phyloP scores from a whole-genome alignment of 1,140 invertebrate genomes.

The Eueides isabella region DNA sequence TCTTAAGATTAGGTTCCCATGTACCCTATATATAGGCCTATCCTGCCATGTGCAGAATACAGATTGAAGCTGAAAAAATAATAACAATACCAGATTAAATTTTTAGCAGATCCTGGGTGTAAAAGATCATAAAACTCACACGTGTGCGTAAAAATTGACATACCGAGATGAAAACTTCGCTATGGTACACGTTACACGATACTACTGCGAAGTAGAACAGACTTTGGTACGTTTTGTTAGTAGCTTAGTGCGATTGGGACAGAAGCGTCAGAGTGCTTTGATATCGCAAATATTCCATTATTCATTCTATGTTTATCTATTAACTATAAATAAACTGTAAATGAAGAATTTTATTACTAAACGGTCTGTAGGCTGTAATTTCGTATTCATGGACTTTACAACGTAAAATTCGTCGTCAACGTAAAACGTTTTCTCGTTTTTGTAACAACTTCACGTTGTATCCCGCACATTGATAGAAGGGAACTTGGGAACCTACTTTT shows the following conservation, averaged over 20 bases:
- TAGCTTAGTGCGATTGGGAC: background rate
- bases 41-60: background rate
- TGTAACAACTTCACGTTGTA: no score
- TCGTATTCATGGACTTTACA: no score
- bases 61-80: background rate
- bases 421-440: no score
- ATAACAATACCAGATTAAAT: background rate
- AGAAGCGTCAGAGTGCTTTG: no score
- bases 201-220: conserved; percentile 5
- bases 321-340: no score
- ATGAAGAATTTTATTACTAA: no score
- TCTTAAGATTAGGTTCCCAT: background rate
- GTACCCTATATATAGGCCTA: background rate
- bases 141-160: conserved; percentile 8
- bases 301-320: no score
- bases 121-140: background rate
- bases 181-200: background rate
- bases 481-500: no score
- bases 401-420: no score
- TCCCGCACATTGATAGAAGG: no score
- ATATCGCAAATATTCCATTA: no score
- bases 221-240: background rate
- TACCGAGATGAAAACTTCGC: background rate
- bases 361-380: no score
- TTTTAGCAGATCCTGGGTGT: background rate